phyloP scores from a whole-genome alignment of 2,113 vertebrate genomes.

The Tachysurus fulvidraco region DNA sequence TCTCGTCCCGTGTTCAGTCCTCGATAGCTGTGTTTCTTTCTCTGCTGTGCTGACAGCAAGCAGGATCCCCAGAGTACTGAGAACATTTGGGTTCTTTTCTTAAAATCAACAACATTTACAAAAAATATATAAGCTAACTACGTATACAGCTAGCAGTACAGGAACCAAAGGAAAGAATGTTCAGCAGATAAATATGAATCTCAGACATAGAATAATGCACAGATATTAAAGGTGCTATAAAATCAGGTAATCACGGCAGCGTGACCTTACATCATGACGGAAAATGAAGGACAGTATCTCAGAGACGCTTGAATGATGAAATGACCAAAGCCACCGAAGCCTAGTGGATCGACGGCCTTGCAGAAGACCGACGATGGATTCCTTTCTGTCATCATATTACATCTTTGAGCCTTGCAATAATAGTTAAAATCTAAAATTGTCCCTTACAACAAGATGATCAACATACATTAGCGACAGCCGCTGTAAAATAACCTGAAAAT shows the following conservation, averaged over 20 bases:
- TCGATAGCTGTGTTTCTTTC: neutral
- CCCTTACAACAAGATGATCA: neutral
- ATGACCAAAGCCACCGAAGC: neutral
- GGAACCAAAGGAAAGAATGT: neutral
- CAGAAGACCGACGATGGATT: neutral
- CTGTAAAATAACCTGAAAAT: neutral
- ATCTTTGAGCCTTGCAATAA: neutral
- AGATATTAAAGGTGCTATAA: conserved; percentile 33
- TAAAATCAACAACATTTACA: neutral
- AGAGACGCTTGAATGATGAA: neutral
- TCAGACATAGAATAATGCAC: neutral
- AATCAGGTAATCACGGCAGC: conserved; percentile 28
- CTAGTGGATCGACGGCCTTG: neutral
- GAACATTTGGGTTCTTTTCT: neutral
- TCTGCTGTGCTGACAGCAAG: conserved; percentile 29
- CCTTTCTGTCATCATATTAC: neutral
- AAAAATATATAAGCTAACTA: neutral
- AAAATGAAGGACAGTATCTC: conserved; percentile 23
- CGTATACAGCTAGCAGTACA: neutral
- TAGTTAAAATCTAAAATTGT: neutral
- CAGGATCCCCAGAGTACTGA: neutral
- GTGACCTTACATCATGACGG: conserved; percentile 64
- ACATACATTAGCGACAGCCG: neutral
- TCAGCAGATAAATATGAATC: conserved; percentile 18
- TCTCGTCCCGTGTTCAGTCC: conserved; percentile 22